Evolutionary conservation across 2,888 invertebrate genomes (phyloP).

Genomic region (Aradus depressus): DNA sequence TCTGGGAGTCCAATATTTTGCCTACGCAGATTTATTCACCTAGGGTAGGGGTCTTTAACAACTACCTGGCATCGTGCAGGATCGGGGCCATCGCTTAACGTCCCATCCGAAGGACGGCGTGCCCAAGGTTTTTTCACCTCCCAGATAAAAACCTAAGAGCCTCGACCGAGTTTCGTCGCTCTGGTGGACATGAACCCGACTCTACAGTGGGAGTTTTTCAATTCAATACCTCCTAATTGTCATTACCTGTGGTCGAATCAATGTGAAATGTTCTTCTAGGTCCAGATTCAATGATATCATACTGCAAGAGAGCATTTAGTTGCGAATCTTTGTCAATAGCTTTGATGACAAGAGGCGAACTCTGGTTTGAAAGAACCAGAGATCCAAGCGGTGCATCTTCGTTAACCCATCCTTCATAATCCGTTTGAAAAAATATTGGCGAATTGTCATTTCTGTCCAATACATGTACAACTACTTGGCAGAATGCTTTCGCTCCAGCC

Average conservation of each 20-base stretch:
- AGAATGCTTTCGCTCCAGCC: constrained; percentile 55
- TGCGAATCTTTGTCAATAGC: constrained; percentile 79
- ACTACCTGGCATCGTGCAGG: too few species aligned
- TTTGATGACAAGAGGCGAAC: constrained; percentile 69
- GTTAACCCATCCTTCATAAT: constrained; percentile 59
- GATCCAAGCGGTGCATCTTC: constrained; percentile 64
- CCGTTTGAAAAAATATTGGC: constrained; percentile 55
- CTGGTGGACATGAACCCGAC: too few species aligned
- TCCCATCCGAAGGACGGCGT: too few species aligned
- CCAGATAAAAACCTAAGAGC: too few species aligned
- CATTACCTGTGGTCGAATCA: constrained; percentile 60
- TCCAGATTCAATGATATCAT: constrained; percentile 68
- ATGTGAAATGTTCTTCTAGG: constrained; percentile 72
- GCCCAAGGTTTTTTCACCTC: too few species aligned
- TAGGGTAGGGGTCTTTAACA: too few species aligned
- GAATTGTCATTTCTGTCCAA: constrained; percentile 80
- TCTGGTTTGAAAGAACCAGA: constrained; percentile 54
- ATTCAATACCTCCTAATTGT: too few species aligned
- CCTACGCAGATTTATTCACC: too few species aligned
- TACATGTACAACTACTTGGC: constrained; percentile 69
- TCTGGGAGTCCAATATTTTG: too few species aligned
- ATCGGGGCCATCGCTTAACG: too few species aligned
- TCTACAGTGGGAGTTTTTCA: too few species aligned
- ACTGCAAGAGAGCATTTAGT: constrained; percentile 71
- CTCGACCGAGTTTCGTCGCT: too few species aligned